Evolutionary conservation across 2,888 invertebrate species (phyloP), one percentile per base, ranked within the genome.

Genomic region (Stegana nigrithorax): DNA sequence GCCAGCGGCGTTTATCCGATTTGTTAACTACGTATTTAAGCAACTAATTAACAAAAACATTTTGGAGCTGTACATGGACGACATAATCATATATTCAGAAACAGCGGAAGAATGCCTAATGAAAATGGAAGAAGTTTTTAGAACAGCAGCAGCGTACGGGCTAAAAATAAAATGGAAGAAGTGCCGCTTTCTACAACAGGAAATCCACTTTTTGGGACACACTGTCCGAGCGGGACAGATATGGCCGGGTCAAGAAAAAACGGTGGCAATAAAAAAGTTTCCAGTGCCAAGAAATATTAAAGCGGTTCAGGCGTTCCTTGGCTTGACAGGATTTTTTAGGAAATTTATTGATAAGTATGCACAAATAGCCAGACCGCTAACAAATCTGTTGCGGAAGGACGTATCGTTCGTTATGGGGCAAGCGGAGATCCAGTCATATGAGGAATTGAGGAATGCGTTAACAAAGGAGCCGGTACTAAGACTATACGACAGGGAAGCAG

Each of bases 81-180:
- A 71, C 36, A 27, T 69, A 1, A 60, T 71, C 12, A 63, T 71
- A n/a, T 50, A 45, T 8, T 62, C 66, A 19, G 29, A 10, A 47
- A 50, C 60, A 3, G 53, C 55, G 10, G 56, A 60, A 5, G 55
- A 47, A 55, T 58, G 59, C 23, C n/a, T 63, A 2, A 1, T 25
- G 12, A 59, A 80, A 72, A 25, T 61, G 12, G 25, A 51, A 53
- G 44, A 27, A 14, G 57, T 65, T 0, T 45, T 64, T 2, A 10
- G 50, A 0, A 36, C 17, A 19, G 64, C 62, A 6, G 58, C 62
- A 2, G 14, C 32, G n/a, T 58, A 27, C 17, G 47, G 51, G 26
- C 6, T 64, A 10, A 26, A 29, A 45, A 56, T 64, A 2, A 62
- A 64, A 27, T 66, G 66, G 61, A 10, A 32, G 2, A 65, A 62